Evolutionary conservation across 2,888 invertebrate genomes (phyloP).

Genomic region (Tenthredo notha): DNA sequence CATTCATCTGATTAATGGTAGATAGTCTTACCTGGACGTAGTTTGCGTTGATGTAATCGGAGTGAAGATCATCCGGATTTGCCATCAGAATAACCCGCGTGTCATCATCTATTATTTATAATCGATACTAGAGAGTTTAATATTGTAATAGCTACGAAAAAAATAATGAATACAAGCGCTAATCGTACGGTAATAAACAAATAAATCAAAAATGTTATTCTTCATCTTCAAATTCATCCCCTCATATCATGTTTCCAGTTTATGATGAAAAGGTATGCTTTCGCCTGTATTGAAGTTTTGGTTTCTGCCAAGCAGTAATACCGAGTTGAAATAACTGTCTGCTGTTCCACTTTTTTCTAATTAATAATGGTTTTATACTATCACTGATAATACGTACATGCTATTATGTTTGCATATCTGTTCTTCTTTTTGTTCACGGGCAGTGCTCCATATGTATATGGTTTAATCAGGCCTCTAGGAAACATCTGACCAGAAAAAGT

Average conservation of each 20-base stretch:
- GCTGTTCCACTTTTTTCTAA: background rate
- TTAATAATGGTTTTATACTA: background rate
- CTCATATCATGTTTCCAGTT: background rate
- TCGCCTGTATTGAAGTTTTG: background rate
- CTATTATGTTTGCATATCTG: constrained; percentile 78
- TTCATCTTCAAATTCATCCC: background rate
- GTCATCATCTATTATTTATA: constrained; percentile 75
- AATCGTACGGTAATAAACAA: background rate
- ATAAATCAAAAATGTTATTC: background rate
- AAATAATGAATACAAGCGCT: background rate
- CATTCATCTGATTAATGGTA: background rate
- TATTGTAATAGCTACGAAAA: background rate
- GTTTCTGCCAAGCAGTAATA: background rate
- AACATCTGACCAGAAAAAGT: constrained; percentile 64
- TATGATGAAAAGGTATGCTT: background rate
- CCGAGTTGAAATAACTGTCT: background rate
- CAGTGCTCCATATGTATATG: constrained; percentile 75
- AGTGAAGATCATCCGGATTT: constrained; percentile 74
- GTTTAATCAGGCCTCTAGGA: constrained; percentile 75
- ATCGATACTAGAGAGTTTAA: background rate
- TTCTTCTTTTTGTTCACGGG: constrained; percentile 78
- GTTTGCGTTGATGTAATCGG: constrained; percentile 81
- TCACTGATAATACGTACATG: constrained; percentile 76
- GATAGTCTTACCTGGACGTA: constrained; percentile 76
- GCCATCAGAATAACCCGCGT: constrained; percentile 78